A percentile compares a stretch with the other conserved stretches of the same genome.
Evolutionary conservation across 2,888 invertebrate species (phyloP).

Genomic region (Pilophorus perplexus): DNA sequence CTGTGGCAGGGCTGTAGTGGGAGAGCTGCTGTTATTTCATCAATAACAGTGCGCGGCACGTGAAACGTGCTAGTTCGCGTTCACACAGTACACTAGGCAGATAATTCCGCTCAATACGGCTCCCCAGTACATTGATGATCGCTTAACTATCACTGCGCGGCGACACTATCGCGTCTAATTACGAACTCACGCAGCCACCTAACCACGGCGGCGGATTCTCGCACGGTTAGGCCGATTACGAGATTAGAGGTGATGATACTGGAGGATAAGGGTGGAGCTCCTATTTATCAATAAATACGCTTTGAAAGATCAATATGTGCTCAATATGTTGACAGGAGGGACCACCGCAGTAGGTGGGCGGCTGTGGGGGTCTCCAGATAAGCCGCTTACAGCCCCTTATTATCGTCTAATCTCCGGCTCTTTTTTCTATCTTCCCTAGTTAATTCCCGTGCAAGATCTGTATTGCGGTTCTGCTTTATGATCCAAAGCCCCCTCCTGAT

Average conservation of each 20-base stretch:
- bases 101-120: too few relatives aligned
- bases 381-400: constrained; percentile 31
- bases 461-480: constrained; percentile 38
- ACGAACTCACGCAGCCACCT: neutral
- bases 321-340: constrained; percentile 33
- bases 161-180: neutral
- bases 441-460: constrained; percentile 27
- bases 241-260: constrained; percentile 7
- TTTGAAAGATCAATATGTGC: constrained; percentile 33
- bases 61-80: too few relatives aligned
- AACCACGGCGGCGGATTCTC: constrained; percentile 8
- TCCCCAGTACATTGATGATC: too few relatives aligned
- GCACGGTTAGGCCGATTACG: constrained; percentile 5
- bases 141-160: too few relatives aligned
- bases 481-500: neutral
- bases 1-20: too few relatives aligned
- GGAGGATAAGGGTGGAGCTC: neutral
- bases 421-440: constrained; percentile 29
- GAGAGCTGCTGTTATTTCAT: too few relatives aligned
- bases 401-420: constrained; percentile 37
- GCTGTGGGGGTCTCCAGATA: constrained; percentile 10
- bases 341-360: neutral
- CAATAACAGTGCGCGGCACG: too few relatives aligned
- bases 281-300: constrained; percentile 34
- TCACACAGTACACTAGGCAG: too few relatives aligned